Base-by-base conservation (phyloP, 2,113 vertebrate genomes). In the Butorides virescens region DNA sequence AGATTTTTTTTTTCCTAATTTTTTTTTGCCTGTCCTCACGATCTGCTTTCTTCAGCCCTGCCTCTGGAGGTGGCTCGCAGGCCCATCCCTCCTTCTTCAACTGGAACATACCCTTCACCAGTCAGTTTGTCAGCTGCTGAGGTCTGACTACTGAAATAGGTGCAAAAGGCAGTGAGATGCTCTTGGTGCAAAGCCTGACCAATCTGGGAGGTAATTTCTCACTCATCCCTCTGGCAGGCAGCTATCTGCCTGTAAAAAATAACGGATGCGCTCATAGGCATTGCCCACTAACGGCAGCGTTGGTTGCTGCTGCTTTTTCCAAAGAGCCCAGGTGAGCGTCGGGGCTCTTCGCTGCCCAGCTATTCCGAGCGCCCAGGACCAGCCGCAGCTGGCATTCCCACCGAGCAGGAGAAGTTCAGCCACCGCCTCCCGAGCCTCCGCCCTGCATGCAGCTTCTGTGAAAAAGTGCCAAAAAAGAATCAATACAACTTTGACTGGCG, bases 291-390 rank as follows among this genome's bases (percentile, higher is more conserved):
- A 4, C 27, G 46, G n/a, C 58, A 65, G 58, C 39, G 19, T 19
- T 1, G 3, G 27, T 9, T 32, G 52, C n/a, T 36, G 13, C 4
- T 20, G n/a, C 16, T 37, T 17, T 29, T 53, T 12, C 11, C 16
- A 22, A 34, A 19, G 50, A 52, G 18, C 7, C 34, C 2, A 27
- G 3, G 20, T 9, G 13, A 14, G 30, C 2, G 0, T 5, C 49
- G 26, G 49, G 26, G 62, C 29, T 56, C n/a, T 23, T 62, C 0
- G 3, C n/a, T 22, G 39, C 63, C 7, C 21, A 17, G 25, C 55
- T 46, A 1, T 36, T 42, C 63, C 15, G 29, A 17, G 4, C 3
- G 18, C 4, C 52, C 59, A 18, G 37, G 32, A 14, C 37, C 50
- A 53, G 34, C 27, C 9, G 19, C 2, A 27, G 10, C 15, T 36